These are phyloP conservation scores for Myotis lucifugus DNA, from an alignment of 2,113 vertebrate species.

Conservation along the genomic window DNA sequence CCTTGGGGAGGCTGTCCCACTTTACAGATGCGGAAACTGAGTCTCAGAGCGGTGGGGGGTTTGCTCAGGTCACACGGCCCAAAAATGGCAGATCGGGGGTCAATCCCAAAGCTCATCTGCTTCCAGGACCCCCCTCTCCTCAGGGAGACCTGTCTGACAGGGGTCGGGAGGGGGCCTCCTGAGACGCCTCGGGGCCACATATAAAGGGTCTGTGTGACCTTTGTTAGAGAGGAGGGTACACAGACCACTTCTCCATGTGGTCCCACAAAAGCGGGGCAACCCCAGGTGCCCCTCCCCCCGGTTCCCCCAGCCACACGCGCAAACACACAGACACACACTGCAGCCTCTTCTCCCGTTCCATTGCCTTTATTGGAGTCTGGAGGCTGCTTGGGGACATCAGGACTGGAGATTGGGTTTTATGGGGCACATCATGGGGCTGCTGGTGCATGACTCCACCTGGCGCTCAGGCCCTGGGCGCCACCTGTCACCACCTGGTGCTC, in stretches of 20 bases:
- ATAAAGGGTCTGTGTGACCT: neutral
- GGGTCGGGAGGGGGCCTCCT: no score
- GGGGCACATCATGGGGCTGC: slow-evolving; percentile 47
- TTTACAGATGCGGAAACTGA: neutral
- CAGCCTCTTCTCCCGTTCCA: neutral
- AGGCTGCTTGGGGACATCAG: slow-evolving; percentile 57
- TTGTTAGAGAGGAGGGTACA: neutral
- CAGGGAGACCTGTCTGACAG: neutral
- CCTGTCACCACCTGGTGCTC: slow-evolving; percentile 73
- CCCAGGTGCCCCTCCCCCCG: neutral
- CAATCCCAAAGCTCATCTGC: neutral
- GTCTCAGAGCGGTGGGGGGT: neutral
- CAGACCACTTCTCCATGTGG: neutral
- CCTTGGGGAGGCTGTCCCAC: neutral
- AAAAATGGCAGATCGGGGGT: neutral
- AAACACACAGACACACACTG: neutral
- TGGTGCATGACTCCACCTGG: slow-evolving; percentile 74
- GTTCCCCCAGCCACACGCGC: neutral
- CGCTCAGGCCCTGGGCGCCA: slow-evolving; percentile 35
- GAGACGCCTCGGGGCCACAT: neutral
- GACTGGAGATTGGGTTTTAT: slow-evolving; percentile 55
- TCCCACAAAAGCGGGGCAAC: neutral
- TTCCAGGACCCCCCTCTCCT: neutral
- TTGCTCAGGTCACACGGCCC: neutral
- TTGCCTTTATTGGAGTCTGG: slow-evolving; percentile 23